These are phyloP conservation scores for Amyelois transitella DNA, from an alignment of 1,140 invertebrate species.

Conservation along the genomic window DNA sequence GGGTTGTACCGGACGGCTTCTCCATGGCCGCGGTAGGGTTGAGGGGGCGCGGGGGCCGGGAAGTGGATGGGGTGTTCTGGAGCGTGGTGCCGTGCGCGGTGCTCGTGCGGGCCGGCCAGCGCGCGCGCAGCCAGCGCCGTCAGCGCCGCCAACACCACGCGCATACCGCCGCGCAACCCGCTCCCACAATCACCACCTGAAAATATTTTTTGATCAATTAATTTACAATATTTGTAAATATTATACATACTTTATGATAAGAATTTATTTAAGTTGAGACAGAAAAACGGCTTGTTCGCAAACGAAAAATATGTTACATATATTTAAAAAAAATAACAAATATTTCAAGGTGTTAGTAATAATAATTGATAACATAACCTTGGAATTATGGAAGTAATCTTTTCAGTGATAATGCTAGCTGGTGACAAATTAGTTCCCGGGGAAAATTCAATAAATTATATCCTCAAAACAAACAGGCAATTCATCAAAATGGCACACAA, in stretches of 20 bases:
- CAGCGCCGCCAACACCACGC: constrained; percentile 56
- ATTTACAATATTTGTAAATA: not conserved
- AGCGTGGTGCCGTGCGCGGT: constrained; percentile 59
- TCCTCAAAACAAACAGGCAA: constrained; percentile 7
- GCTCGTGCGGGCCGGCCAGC: constrained; percentile 58
- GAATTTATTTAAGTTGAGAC: too few species aligned
- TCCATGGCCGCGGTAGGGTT: constrained; percentile 70
- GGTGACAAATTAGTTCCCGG: constrained; percentile 12
- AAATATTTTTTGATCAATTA: constrained; percentile 17
- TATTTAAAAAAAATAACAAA: not conserved
- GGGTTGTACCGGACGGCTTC: constrained; percentile 72
- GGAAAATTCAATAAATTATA: constrained; percentile 9
- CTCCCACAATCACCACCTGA: constrained; percentile 58
- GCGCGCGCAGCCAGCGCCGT: constrained; percentile 57
- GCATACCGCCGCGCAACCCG: constrained; percentile 57
- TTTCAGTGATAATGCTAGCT: constrained; percentile 1
- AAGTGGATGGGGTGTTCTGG: constrained; percentile 52
- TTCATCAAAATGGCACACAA: constrained; percentile 12
- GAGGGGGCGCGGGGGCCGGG: constrained; percentile 44
- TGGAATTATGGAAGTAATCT: too few species aligned
- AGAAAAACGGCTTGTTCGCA: not conserved
- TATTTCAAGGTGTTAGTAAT: too few species aligned
- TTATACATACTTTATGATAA: too few species aligned
- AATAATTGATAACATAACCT: too few species aligned
- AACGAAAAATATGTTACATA: not conserved